Evolutionary conservation across 2,888 invertebrate species (phyloP).

Genomic region (Neoaliturus tenellus): DNA sequence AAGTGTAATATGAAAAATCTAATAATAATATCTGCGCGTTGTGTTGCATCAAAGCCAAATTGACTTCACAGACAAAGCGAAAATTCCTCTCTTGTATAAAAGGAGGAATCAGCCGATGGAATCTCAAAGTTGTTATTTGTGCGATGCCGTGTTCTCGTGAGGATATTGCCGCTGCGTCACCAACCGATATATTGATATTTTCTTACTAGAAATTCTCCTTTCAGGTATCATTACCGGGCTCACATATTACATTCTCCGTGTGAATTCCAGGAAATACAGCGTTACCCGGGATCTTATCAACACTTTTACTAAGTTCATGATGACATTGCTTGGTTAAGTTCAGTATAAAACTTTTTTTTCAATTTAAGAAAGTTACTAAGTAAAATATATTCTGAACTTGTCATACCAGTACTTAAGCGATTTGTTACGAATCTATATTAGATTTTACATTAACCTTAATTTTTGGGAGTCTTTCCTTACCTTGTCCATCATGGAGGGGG

Average conservation of each 20-base stretch:
- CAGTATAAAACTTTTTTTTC: too few relatives aligned
- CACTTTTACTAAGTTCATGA: too few relatives aligned
- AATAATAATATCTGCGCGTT: neutral
- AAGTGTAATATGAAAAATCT: too few relatives aligned
- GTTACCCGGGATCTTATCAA: too few relatives aligned
- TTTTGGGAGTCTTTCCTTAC: too few relatives aligned
- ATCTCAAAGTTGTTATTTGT: conserved; percentile 28
- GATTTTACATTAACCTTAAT: too few relatives aligned
- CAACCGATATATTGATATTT: neutral
- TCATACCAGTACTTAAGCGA: too few relatives aligned
- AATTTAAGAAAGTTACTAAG: too few relatives aligned
- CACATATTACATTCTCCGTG: neutral
- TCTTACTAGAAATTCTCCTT: conserved; percentile 10
- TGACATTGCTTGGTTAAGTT: too few relatives aligned
- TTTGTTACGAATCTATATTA: too few relatives aligned
- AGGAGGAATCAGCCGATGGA: neutral
- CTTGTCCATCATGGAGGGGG: too few relatives aligned
- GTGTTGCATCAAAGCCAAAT: neutral
- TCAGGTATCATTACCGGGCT: neutral
- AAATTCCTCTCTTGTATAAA: neutral
- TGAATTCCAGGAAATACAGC: neutral
- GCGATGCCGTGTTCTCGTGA: neutral
- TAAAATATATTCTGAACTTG: too few relatives aligned
- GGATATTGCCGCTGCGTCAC: neutral
- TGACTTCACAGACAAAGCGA: conserved; percentile 5